Evolutionary conservation across 2,797 vertebrate genomes (phyloP).

Genomic region (Rallus crepitans): DNA sequence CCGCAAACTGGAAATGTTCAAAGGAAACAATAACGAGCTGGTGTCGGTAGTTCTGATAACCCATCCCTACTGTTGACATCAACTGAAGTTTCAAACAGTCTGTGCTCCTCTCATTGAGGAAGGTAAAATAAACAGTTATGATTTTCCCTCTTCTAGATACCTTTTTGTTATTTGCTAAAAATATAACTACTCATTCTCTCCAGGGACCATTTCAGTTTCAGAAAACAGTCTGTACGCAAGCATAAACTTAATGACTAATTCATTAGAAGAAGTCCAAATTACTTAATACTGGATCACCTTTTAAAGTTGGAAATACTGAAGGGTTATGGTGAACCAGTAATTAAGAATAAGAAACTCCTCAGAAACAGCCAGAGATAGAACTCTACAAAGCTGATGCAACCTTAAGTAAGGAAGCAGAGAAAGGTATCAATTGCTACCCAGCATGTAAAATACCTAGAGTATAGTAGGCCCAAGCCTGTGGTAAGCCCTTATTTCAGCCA

Average conservation of each 20-base stretch:
- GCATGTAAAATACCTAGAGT: not conserved
- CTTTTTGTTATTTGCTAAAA: too few species aligned
- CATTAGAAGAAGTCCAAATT: not conserved
- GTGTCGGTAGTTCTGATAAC: not conserved
- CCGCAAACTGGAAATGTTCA: not conserved
- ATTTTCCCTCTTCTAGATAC: not conserved
- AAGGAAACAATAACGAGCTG: not conserved
- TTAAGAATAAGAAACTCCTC: not conserved
- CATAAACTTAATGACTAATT: not conserved
- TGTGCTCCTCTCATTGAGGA: not conserved
- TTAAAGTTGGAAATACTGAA: not conserved
- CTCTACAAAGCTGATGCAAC: not conserved
- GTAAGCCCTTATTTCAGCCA: conserved; percentile 21
- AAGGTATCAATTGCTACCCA: not conserved
- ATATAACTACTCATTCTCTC: not conserved
- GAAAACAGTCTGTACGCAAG: not conserved
- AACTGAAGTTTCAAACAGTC: not conserved
- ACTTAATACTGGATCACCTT: not conserved
- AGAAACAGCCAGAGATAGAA: not conserved
- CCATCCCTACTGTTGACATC: not conserved
- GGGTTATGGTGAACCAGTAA: not conserved
- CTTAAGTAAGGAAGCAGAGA: not conserved
- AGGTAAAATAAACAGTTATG: not conserved
- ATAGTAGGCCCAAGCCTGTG: not conserved
- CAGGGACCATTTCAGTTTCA: not conserved